phyloP scores from a whole-genome alignment of 2,113 vertebrate species.

The Otis tarda region DNA sequence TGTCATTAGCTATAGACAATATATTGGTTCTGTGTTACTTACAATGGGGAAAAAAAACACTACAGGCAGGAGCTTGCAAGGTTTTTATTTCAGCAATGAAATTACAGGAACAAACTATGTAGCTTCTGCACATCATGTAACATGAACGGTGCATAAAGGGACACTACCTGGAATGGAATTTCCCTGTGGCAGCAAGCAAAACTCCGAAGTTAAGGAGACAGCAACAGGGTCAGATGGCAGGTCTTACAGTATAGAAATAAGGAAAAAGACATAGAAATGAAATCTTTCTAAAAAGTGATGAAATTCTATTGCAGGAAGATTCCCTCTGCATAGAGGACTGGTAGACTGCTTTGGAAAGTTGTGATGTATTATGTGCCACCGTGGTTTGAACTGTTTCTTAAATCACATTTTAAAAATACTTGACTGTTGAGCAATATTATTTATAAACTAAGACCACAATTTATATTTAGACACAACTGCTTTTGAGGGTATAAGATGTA shows the following conservation, averaged over 20 bases:
- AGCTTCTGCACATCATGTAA: not conserved
- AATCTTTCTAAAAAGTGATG: not conserved
- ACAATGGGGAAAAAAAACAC: not conserved
- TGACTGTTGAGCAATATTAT: not conserved
- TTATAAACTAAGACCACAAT: conserved; percentile 1
- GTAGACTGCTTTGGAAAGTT: not conserved
- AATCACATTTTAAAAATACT: not conserved
- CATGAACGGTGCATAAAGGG: not conserved
- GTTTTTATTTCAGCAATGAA: conserved; percentile 3
- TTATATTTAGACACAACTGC: not conserved
- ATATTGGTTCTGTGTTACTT: not conserved
- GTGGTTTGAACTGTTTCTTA: conserved; percentile 8
- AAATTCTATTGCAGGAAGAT: not conserved
- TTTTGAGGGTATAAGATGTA: not conserved
- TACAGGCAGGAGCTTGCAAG: not conserved
- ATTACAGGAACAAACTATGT: conserved; percentile 39
- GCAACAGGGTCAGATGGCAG: not conserved
- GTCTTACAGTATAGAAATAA: not conserved
- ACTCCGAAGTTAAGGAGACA: not conserved
- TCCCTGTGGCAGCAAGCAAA: not conserved
- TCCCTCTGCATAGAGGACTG: not conserved
- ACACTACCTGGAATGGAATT: conserved; percentile 18
- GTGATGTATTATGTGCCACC: conserved; percentile 28
- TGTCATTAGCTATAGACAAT: not conserved
- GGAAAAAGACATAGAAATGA: not conserved